Evolutionary conservation across 2,888 invertebrate species (phyloP).

Genomic region (Galeruca laticollis): DNA sequence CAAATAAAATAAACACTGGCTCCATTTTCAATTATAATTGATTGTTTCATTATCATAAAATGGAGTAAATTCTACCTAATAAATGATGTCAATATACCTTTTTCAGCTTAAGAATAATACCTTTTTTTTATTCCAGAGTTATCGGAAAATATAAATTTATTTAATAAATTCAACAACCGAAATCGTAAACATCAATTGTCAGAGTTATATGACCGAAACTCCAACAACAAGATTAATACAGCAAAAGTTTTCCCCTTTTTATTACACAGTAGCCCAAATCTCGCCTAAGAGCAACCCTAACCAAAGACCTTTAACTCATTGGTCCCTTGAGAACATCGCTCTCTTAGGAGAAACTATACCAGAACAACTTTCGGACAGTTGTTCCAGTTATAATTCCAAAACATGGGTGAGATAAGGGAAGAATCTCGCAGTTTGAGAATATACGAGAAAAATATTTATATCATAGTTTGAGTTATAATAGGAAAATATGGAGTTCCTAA

Average conservation of each 20-base stretch:
- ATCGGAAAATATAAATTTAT: neutral
- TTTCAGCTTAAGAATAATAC: no score
- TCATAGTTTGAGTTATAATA: neutral
- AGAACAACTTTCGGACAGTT: slow-evolving; percentile 17
- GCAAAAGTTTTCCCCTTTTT: slow-evolving; percentile 9
- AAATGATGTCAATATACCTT: no score
- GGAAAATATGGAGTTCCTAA: neutral
- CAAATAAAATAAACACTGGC: no score
- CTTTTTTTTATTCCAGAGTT: neutral
- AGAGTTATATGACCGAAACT: neutral
- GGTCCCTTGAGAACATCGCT: slow-evolving; percentile 6
- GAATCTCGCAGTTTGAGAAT: neutral
- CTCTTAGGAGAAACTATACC: slow-evolving; percentile 18
- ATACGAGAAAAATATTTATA: neutral
- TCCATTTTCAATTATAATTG: no score
- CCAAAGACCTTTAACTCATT: slow-evolving; percentile 19
- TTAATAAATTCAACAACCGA: neutral
- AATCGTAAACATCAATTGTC: neutral
- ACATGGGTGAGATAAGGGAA: neutral
- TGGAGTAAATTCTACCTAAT: no score
- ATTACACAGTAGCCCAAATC: slow-evolving; percentile 2
- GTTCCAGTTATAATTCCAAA: slow-evolving; percentile 17
- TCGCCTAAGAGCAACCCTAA: slow-evolving; percentile 17
- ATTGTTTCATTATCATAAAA: no score
- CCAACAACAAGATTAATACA: slow-evolving; percentile 7